Percentiles rank a stretch among this genome's conserved stretches.
These are phyloP conservation scores for Eulithis prunata DNA, from an alignment of 2,888 invertebrate genomes.

Conservation along the genomic window DNA sequence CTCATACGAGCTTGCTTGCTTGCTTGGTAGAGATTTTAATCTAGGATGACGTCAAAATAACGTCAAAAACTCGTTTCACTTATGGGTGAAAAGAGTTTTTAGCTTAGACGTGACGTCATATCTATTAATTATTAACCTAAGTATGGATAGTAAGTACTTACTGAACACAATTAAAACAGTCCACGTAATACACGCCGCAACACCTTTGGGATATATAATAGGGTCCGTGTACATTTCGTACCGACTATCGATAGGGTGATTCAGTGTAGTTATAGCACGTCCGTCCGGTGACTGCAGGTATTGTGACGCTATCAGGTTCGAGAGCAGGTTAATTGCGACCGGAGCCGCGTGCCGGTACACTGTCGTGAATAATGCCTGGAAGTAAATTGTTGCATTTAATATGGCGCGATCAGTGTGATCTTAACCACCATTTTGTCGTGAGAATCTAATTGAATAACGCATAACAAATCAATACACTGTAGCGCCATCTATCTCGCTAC, in stretches of 20 bases:
- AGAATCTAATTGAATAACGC: too few species aligned
- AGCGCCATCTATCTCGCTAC: too few species aligned
- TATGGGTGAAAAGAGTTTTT: too few species aligned
- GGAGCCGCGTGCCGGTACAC: slow-evolving; percentile 82
- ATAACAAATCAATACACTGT: too few species aligned
- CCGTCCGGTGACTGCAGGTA: slow-evolving; percentile 41
- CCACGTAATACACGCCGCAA: slow-evolving; percentile 40
- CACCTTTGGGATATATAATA: slow-evolving; percentile 43
- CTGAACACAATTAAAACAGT: slow-evolving; percentile 44
- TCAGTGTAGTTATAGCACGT: slow-evolving; percentile 47
- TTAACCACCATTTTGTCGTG: too few species aligned
- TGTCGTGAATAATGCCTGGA: slow-evolving; percentile 76
- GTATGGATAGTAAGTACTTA: slow-evolving; percentile 46
- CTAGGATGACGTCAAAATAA: too few species aligned
- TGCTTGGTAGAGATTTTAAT: too few species aligned
- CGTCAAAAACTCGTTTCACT: too few species aligned
- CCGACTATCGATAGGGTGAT: slow-evolving; percentile 50
- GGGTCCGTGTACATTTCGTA: background rate
- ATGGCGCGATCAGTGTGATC: too few species aligned
- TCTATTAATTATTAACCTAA: too few species aligned
- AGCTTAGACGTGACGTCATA: too few species aligned
- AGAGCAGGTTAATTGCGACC: slow-evolving; percentile 75
- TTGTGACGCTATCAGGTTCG: slow-evolving; percentile 65
- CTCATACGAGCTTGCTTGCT: too few species aligned
- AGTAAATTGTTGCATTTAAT: background rate